These are phyloP conservation scores for Furcifer pardalis DNA, from an alignment of 2,797 vertebrate species.

Conservation along the genomic window DNA sequence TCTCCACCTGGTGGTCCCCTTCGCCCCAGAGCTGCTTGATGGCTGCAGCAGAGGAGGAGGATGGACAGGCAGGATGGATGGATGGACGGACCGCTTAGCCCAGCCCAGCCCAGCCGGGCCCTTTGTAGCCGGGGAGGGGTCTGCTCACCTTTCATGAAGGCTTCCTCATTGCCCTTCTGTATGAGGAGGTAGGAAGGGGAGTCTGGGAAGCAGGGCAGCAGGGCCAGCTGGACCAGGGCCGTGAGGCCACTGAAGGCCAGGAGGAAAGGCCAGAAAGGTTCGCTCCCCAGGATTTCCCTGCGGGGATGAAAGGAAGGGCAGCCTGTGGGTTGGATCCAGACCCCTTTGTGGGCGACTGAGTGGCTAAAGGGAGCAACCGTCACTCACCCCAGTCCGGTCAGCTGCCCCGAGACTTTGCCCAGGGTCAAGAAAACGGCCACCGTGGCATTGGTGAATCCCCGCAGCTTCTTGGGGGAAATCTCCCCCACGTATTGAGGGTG, in stretches of 20 bases:
- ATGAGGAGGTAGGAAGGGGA: slow-evolving; percentile 93
- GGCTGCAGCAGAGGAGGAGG: slow-evolving; percentile 71
- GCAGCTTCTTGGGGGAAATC: slow-evolving; percentile 84
- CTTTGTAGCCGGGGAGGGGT: no score
- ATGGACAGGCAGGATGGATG: neutral
- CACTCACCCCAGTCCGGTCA: slow-evolving; percentile 83
- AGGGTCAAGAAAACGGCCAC: slow-evolving; percentile 85
- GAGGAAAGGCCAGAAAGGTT: slow-evolving; percentile 87
- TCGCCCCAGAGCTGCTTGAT: slow-evolving; percentile 83
- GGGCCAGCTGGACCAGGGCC: slow-evolving; percentile 84
- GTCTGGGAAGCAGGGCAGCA: slow-evolving; percentile 93
- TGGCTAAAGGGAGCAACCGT: no score
- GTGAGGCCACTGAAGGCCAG: slow-evolving; percentile 89
- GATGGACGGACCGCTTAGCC: no score
- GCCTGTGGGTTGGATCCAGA: no score
- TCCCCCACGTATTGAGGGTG: slow-evolving; percentile 92
- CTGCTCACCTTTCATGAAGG: slow-evolving; percentile 89
- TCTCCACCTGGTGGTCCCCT: slow-evolving; percentile 80
- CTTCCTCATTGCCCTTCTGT: slow-evolving; percentile 86
- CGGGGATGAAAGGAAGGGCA: slow-evolving; percentile 4
- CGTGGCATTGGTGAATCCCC: slow-evolving; percentile 82
- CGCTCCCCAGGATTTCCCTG: slow-evolving; percentile 90
- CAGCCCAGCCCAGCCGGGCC: no score
- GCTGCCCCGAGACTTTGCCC: slow-evolving; percentile 84
- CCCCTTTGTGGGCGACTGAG: no score